Evolutionary conservation across 1,140 invertebrate genomes (phyloP).

Genomic region (Trichonephila clavipes): DNA sequence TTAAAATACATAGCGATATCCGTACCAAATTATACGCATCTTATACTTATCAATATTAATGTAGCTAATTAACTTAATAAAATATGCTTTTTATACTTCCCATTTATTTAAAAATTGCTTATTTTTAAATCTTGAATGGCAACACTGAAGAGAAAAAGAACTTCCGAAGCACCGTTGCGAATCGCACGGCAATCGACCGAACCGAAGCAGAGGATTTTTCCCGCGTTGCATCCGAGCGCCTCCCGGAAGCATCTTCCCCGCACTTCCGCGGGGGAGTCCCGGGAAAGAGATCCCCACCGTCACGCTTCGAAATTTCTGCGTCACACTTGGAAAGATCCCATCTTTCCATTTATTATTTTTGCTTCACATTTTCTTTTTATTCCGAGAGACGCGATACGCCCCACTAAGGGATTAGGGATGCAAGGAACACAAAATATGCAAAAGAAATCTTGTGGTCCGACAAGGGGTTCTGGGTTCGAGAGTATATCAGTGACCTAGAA

Average conservation of each 20-base stretch:
- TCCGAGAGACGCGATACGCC: not conserved
- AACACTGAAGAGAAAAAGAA: not conserved
- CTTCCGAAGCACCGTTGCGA: not conserved
- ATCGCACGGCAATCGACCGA: not conserved
- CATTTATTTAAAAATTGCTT: no score
- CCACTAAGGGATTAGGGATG: not conserved
- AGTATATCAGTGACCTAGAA: not conserved
- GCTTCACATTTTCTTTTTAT: no score
- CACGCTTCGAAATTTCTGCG: constrained; percentile 1
- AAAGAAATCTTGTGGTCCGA: not conserved
- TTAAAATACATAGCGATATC: no score
- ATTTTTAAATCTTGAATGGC: not conserved
- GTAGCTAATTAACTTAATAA: not conserved
- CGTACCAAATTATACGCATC: no score
- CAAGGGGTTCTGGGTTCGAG: not conserved
- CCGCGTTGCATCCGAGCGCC: not conserved
- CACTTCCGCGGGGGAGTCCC: not conserved
- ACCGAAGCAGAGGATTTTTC: not conserved
- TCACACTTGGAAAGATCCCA: not conserved
- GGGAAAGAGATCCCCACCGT: not conserved
- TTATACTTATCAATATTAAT: no score
- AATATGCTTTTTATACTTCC: not conserved
- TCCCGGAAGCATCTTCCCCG: not conserved
- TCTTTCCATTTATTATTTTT: not conserved
- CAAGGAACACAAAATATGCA: not conserved